Base-by-base conservation (phyloP, 2,888 invertebrate genomes). In the Hypselothyrea guttata region DNA sequence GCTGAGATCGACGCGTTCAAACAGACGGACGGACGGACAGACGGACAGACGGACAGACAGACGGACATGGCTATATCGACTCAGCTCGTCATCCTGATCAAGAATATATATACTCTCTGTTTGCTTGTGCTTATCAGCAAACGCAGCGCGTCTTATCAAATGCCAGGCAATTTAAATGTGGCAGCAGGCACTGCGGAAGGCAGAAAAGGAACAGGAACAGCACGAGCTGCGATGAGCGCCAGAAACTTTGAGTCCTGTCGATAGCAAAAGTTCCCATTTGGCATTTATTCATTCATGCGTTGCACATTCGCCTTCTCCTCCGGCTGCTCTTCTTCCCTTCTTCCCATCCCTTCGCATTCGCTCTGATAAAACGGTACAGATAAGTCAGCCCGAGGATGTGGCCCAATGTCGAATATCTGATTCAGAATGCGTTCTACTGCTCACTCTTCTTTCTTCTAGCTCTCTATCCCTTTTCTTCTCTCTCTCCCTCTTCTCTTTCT, bases 241-340 rank as follows among this genome's bases (percentile, higher is more conserved):
- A 35, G 40, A n/a, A n/a, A n/a, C n/a, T 45, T 48, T 54, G 45
- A 70, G 56, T 58, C 68, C 74, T 61, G 67, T 67, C 74, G 61
- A 73, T 67, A 15, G 12, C 33, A 31, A 28, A 18, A 59, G 44
- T 66, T 60, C 60, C 5, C 53, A 62, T 71, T 70, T 64, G 69
- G 65, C 49, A 65, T 75, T 71, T 75, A 75, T 65, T 73, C 85
- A 83, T 85, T 85, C 83, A 84, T 75, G 83, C 83, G 79, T 82
- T 71, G 73, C 82, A 73, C 68, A 70, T 68, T 76, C 74, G 64
- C 65, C 64, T 73, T 69, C 48, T 40, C 44, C 13, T n/a, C n/a
- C n/a, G n/a, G n/a, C n/a, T n/a, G n/a, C n/a, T n/a, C n/a, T n/a
- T n/a, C n/a, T n/a, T n/a, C n/a, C n/a, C n/a, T n/a, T n/a, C n/a